Base-by-base conservation (phyloP, 2,888 invertebrate genomes). In the Caenorhabditis sulstoni region DNA sequence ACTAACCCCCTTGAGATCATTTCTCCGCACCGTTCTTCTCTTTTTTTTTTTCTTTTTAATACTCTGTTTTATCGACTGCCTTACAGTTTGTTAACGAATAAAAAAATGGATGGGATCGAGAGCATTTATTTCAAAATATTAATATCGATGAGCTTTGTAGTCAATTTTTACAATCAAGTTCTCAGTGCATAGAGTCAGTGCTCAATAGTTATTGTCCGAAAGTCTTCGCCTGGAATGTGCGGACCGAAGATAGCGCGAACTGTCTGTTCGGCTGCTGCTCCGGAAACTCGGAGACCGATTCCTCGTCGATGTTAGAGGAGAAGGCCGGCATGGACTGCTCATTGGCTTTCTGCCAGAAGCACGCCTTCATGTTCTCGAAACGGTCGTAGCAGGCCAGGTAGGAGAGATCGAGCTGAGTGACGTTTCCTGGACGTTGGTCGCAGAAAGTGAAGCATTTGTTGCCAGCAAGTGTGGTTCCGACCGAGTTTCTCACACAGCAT, bases 351-450 rank as follows among this genome's bases (percentile, higher is more conserved):
- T 83, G 83, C 86, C 86, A 86, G 82, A 86, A 86, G 61, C 86
- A 86, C 12, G 83, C 70, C 81, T 86, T 86, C 86, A 86, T 86
- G 81, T 83, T 84, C 74, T 86, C 86, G 68, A 86, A 86, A 39
- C 84, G 82, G 49, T 86, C 86, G 65, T 84, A 85, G 62, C 86
- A 86, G 16, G 84, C 79, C 39, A 86, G 74, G 65, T 86, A 86
- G 20, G 85, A 79, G 22, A 86, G 65, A 67, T 86, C 86, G 45
- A 86, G 82, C 68, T 86, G 85, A 14, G 86, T 86, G 53, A 86
- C 83, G 67, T 86, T 86, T 57, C 86, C 86, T 23, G 85, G 85
- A 23, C 86, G 78, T 66, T 86, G 86, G 53, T 86, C 86, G 74
- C 86, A 86, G 82, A 86, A 86, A 20, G 85, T 85, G 61, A 86